These are phyloP conservation scores for Trachelus tabidus DNA, from an alignment of 2,888 invertebrate species.

Conservation along the genomic window DNA sequence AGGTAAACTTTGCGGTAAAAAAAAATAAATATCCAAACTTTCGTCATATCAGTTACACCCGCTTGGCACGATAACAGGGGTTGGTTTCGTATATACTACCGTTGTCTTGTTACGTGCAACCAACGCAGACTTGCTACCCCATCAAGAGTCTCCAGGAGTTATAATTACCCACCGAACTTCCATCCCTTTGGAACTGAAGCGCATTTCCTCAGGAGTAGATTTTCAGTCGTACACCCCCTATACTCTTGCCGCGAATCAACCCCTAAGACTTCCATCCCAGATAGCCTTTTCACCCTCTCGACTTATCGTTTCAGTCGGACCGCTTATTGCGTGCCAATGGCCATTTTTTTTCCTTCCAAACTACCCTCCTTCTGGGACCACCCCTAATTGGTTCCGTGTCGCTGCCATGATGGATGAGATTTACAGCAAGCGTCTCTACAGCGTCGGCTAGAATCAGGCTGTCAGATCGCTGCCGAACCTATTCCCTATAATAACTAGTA, in stretches of 20 bases:
- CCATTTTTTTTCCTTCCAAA: neutral
- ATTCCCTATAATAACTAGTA: neutral
- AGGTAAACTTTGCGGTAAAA: neutral
- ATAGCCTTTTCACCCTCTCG: neutral
- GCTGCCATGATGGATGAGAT: neutral
- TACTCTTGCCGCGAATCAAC: neutral
- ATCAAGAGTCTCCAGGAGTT: slow-evolving; percentile 31
- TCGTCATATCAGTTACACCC: neutral
- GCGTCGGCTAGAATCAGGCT: neutral
- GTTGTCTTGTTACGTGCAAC: slow-evolving; percentile 28
- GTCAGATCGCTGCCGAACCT: neutral
- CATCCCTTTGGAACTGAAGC: neutral
- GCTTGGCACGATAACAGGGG: neutral
- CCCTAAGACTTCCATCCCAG: neutral
- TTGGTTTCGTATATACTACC: neutral
- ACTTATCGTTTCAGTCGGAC: neutral
- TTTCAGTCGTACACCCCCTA: neutral
- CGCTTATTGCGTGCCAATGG: neutral
- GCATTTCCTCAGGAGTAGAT: neutral
- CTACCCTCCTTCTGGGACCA: neutral
- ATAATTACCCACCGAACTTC: slow-evolving; percentile 39
- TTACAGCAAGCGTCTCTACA: neutral
- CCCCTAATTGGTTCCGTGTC: neutral
- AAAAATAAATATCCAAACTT: neutral
- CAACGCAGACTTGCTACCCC: slow-evolving; percentile 17